Evolutionary conservation across 2,113 vertebrate species (phyloP).

Genomic region (Leucopternis melanops): DNA sequence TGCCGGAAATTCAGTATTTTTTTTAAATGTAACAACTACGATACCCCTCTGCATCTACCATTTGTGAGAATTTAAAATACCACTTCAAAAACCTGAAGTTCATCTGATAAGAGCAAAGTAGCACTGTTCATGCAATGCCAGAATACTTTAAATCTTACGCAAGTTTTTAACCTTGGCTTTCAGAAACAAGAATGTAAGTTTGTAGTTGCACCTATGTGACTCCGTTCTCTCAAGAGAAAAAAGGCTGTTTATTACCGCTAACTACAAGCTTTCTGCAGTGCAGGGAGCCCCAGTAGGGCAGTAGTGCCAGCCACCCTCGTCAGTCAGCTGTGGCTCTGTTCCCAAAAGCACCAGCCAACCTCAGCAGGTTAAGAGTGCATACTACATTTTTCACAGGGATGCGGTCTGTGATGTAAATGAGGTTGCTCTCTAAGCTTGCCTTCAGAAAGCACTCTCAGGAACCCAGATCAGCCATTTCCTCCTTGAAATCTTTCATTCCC

Average conservation of each 20-base stretch:
- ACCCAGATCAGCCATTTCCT: not conserved
- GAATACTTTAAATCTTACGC: not conserved
- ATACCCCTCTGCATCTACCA: not conserved
- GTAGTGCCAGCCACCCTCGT: not conserved
- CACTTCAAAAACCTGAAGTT: not conserved
- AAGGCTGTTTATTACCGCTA: not conserved
- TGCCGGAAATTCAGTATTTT: not conserved
- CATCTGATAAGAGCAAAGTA: not conserved
- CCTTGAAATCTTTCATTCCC: not conserved
- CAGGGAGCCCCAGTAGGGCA: not conserved
- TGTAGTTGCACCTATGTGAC: not conserved
- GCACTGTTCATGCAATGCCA: not conserved
- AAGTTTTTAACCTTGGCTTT: not conserved
- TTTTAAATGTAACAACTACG: not conserved
- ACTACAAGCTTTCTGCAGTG: accelerated
- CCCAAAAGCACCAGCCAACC: not conserved
- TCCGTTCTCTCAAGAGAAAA: not conserved
- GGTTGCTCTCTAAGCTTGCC: not conserved
- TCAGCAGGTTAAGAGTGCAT: not conserved
- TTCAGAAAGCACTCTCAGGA: not conserved
- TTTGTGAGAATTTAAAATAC: not conserved
- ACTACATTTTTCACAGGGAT: not conserved
- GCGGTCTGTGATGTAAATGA: not conserved
- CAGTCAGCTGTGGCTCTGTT: not conserved
- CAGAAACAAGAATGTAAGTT: not conserved